These are phyloP conservation scores for Oryctolagus cuniculus DNA, from an alignment of 2,113 vertebrate genomes.

Conservation along the genomic window mOryCun1.1 NC_091445.1:57205501-57206000, in stretches of 20 bases:
- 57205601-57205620: background rate
- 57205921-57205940: slow-evolving; percentile 54
- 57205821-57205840: background rate
- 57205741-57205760: slow-evolving; percentile 68
- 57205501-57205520: background rate
- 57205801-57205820: slow-evolving; percentile 1
- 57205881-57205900: background rate
- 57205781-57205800: background rate
- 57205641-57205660: background rate
- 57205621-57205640: slow-evolving; percentile 36
- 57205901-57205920: slow-evolving; percentile 61
- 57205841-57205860: slow-evolving; percentile 51
- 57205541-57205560: background rate
- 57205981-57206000: slow-evolving; percentile 76
- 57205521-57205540: background rate
- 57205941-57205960: slow-evolving; percentile 43
- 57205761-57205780: background rate
- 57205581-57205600: slow-evolving; percentile 54
- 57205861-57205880: slow-evolving; percentile 46
- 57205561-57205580: slow-evolving; percentile 22
- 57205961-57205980: slow-evolving; percentile 67
- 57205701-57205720: background rate
- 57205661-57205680: slow-evolving; percentile 42
- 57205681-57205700: background rate
- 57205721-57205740: slow-evolving; percentile 41